Base-by-base conservation (phyloP, 2,888 invertebrate genomes). In the Macrophya alboannulata region DNA sequence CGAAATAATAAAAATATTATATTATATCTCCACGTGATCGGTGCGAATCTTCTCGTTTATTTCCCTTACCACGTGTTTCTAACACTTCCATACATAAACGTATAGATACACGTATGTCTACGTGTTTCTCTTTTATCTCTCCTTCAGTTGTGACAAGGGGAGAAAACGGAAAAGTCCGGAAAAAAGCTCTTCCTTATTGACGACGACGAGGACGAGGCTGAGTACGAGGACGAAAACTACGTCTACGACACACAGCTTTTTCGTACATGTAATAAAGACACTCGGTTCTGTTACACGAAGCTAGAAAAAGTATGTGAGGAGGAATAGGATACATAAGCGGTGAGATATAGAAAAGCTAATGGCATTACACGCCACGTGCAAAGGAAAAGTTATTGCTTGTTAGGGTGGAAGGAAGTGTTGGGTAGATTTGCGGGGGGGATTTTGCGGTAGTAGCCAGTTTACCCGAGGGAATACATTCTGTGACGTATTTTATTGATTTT, bases 371-470 rank as follows among this genome's bases (percentile, higher is more conserved):
- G 31, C 55, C 55, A 55, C 55, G 79, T 59, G 79, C 37, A 79
- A 79, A 59, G 79, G 79, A 59, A 79, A 79, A 79, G 79, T 79
- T 79, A 79, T 79, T 55, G 79, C 79, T 79, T 79, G 79, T 79
- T 79, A 79, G 59, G 79, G 79, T 55, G 17, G 79, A 48, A 76
- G 79, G 45, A 79, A 59, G 79, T 79, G 79, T 79, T 79, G 79
- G 79, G 55, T 59, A 37, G 79, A 37, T 59, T 5, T 72, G n/a
- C 21, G 79, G 59, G 31, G 25, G 25, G 51, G 21, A 31, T 48
- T 43, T 55, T 25, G 51, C 17, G 48, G 76, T 21, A 48, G 48
- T 21, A 25, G 45, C 9, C 17, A n/a, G 40, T 59, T 51, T 79
- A 25, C 55, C 79, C 40, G 59, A 5, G 59, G 79, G 37, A 37